phyloP scores from a whole-genome alignment of 2,113 vertebrate species.

The Prionailurus viverrinus region DNA sequence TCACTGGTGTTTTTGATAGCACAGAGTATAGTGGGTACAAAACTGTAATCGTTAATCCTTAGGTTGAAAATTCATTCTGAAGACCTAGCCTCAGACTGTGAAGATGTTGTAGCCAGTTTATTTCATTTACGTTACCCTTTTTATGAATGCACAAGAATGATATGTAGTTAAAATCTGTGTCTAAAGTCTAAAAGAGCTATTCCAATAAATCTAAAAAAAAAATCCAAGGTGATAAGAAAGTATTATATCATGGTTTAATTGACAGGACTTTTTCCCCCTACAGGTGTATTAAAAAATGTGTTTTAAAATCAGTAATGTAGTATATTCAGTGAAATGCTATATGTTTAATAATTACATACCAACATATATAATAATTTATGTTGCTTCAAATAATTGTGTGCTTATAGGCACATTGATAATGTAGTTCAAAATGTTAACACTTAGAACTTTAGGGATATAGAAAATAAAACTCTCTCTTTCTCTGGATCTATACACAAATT shows the following conservation, averaged over 20 bases:
- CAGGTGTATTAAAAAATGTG: not conserved
- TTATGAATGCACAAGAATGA: not conserved
- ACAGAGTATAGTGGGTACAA: not conserved
- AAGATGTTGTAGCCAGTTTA: not conserved
- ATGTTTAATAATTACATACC: constrained; percentile 33
- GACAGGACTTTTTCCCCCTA: not conserved
- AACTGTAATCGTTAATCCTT: not conserved
- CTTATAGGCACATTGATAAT: not conserved
- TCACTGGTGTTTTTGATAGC: not conserved
- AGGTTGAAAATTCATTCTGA: constrained; percentile 23
- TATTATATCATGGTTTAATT: constrained; percentile 2
- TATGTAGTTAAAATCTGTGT: not conserved
- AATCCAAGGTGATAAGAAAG: not conserved
- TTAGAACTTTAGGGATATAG: not conserved
- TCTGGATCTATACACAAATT: not conserved
- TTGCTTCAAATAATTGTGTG: not conserved
- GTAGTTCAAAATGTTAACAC: not conserved
- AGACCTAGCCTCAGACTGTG: not conserved
- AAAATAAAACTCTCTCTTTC: not conserved
- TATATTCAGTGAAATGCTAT: not conserved
- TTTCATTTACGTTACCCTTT: not conserved
- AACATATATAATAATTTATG: not conserved
- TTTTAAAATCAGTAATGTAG: not conserved
- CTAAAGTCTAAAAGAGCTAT: not conserved
- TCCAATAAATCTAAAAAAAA: not conserved